phyloP scores from a whole-genome alignment of 2,113 vertebrate species.

The Zonotrichia leucophrys region DNA sequence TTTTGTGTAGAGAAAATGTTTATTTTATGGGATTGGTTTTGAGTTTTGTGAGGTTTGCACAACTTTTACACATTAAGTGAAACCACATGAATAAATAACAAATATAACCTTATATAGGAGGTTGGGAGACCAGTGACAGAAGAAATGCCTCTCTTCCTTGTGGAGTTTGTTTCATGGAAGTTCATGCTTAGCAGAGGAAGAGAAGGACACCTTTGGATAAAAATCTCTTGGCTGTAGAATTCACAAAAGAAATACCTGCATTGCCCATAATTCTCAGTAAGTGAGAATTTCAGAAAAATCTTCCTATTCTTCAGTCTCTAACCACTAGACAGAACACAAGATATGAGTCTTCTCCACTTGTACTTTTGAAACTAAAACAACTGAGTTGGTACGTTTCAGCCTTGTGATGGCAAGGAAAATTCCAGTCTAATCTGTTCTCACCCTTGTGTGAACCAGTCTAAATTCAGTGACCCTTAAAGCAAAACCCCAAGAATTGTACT shows the following conservation, averaged over 20 bases:
- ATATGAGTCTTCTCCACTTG: not conserved
- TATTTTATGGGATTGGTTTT: not conserved
- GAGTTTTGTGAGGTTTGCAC: not conserved
- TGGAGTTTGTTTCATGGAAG: not conserved
- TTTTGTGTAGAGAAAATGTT: not conserved
- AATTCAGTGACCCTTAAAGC: not conserved
- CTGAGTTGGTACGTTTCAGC: not conserved
- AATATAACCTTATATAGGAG: not conserved
- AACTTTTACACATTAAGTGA: not conserved
- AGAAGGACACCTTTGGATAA: not conserved
- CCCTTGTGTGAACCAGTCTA: not conserved
- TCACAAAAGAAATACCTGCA: not conserved
- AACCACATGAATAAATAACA: not conserved
- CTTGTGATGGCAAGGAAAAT: not conserved
- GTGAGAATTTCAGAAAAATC: not conserved
- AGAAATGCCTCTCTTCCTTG: not conserved
- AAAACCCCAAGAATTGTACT: not conserved
- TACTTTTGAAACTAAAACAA: not conserved
- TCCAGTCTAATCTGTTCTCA: not conserved
- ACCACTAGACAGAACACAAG: not conserved
- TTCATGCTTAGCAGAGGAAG: not conserved
- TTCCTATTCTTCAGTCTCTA: not conserved
- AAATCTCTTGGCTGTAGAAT: not conserved
- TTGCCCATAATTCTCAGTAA: not conserved
- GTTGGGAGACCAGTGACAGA: not conserved